phyloP scores from a whole-genome alignment of 2,888 invertebrate genomes.

The Ecliptopera silaceata region DNA sequence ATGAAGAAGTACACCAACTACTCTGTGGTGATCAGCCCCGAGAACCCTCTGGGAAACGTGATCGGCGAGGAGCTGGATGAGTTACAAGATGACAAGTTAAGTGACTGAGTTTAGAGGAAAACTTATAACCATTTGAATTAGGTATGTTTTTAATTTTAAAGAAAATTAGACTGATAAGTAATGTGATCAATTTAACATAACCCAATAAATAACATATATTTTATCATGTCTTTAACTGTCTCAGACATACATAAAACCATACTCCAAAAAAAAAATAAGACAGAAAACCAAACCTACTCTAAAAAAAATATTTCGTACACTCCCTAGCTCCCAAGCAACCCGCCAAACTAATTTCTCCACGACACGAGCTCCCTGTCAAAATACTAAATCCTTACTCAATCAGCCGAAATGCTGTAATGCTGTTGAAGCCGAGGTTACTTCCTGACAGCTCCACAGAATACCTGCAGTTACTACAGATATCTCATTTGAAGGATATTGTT shows the following conservation, averaged over 20 bases:
- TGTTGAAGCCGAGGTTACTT: slow-evolving; percentile 1
- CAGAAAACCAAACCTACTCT: too few species aligned
- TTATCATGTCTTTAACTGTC: too few species aligned
- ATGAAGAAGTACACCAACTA: slow-evolving; percentile 65
- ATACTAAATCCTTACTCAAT: slow-evolving; percentile 11
- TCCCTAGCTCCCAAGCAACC: not conserved
- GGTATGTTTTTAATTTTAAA: too few species aligned
- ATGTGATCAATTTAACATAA: too few species aligned
- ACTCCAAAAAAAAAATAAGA: too few species aligned
- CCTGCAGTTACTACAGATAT: not conserved
- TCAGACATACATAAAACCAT: too few species aligned
- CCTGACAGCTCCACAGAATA: slow-evolving; percentile 11
- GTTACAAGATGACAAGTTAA: not conserved
- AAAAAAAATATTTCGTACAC: not conserved
- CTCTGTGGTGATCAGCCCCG: slow-evolving; percentile 2
- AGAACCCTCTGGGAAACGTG: slow-evolving; percentile 16
- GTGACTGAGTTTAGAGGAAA: not conserved
- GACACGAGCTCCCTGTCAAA: slow-evolving; percentile 13
- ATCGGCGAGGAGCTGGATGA: slow-evolving; percentile 10
- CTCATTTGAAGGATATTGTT: not conserved
- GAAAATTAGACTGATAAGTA: too few species aligned
- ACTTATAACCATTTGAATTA: too few species aligned
- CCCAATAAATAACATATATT: too few species aligned
- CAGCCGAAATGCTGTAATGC: slow-evolving; percentile 1
- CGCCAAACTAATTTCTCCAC: slow-evolving; percentile 1